Evolutionary conservation across 2,888 invertebrate species (phyloP).

Genomic region (Cephus sareptanus): DNA sequence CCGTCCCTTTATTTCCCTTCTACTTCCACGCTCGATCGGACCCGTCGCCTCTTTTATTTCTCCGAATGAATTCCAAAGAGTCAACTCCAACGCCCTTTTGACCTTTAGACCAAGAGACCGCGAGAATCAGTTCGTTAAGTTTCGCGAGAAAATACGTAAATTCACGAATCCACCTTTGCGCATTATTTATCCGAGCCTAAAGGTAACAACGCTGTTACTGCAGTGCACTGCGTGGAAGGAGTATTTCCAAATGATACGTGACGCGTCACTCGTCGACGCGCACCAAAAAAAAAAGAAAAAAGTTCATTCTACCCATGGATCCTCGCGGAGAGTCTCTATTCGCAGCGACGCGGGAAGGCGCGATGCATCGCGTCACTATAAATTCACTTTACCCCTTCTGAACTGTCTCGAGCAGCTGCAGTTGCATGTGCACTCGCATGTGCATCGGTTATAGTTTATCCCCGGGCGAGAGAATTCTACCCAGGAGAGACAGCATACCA

Average conservation of each 20-base stretch:
- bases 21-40: neutral
- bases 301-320: neutral
- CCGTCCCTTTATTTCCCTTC: neutral
- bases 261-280: neutral
- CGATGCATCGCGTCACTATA: neutral
- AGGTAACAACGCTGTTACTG: neutral
- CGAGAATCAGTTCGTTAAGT: neutral
- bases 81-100: neutral
- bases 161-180: neutral
- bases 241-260: neutral
- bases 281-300: no score
- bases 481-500: neutral
- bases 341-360: neutral
- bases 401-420: neutral
- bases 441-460: neutral
- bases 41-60: neutral
- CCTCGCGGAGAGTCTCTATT: neutral
- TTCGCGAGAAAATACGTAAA: neutral
- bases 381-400: neutral
- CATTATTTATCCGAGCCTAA: neutral
- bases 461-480: neutral
- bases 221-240: neutral
- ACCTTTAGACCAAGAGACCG: neutral
- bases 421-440: neutral
- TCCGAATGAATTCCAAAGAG: neutral